phyloP scores from a whole-genome alignment of 2,113 vertebrate genomes.

The Carassius carassius region DNA sequence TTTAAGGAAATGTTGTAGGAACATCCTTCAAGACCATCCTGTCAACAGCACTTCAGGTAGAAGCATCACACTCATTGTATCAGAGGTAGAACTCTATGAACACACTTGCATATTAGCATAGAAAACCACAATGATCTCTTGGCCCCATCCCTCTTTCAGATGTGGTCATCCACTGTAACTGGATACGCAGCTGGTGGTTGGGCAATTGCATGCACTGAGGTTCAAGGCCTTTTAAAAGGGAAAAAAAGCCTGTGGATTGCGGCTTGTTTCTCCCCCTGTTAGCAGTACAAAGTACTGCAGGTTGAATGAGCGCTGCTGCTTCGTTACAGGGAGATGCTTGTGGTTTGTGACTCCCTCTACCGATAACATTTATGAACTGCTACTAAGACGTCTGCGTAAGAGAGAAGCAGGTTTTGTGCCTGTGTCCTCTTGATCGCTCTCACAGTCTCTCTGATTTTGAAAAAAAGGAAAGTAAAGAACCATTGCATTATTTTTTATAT shows the following conservation, averaged over 20 bases:
- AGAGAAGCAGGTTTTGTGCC: conserved; percentile 66
- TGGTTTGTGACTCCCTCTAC: not conserved
- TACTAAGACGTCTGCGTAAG: conserved; percentile 72
- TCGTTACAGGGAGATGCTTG: not conserved
- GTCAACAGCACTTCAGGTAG: conserved; percentile 5
- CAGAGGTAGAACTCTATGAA: conserved; percentile 43
- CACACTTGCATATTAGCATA: conserved; percentile 45
- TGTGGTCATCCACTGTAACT: conserved; percentile 4
- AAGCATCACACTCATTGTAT: conserved; percentile 3
- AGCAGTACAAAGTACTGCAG: not conserved
- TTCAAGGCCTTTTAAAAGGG: conserved; percentile 10
- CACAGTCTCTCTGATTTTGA: conserved; percentile 72
- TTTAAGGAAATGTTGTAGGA: not conserved
- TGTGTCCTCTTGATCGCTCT: conserved; percentile 75
- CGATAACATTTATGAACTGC: conserved; percentile 69
- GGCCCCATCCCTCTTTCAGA: conserved; percentile 1
- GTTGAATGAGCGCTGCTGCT: not conserved
- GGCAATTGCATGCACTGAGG: conserved; percentile 19
- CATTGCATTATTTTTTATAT: too few relatives aligned
- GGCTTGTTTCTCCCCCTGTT: conserved; percentile 6
- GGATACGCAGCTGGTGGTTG: conserved; percentile 6
- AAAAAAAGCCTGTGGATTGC: not conserved
- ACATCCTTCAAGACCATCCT: conserved; percentile 11
- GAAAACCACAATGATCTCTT: conserved; percentile 2
- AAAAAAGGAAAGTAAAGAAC: not conserved